phyloP scores from a whole-genome alignment of 2,888 invertebrate genomes.

The Deilephila porcellus region DNA sequence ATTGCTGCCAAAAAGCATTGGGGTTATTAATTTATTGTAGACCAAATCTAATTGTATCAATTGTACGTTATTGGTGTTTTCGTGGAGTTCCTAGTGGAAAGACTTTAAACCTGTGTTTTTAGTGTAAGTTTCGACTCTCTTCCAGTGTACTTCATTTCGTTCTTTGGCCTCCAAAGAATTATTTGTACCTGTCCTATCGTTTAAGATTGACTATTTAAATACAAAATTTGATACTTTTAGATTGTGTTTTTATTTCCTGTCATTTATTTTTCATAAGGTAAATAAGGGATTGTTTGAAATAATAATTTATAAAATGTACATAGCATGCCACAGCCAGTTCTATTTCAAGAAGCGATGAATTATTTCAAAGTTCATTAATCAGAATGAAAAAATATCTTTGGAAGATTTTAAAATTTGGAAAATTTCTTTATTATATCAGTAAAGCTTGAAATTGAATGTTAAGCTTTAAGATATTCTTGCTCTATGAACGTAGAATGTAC shows the following conservation, averaged over 20 bases:
- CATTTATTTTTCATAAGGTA: too few relatives aligned
- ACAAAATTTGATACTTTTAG: constrained; percentile 5
- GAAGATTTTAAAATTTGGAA: too few relatives aligned
- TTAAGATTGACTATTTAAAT: constrained; percentile 28
- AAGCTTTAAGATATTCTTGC: too few relatives aligned
- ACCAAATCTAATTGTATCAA: not conserved
- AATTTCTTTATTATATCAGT: too few relatives aligned
- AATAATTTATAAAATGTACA: too few relatives aligned
- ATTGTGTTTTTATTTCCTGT: constrained; percentile 6
- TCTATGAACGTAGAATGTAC: too few relatives aligned
- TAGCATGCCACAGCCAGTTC: too few relatives aligned
- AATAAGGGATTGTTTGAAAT: too few relatives aligned
- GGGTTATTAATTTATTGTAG: not conserved
- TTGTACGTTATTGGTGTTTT: not conserved
- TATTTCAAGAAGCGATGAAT: too few relatives aligned
- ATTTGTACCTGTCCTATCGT: constrained; percentile 40
- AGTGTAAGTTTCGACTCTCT: constrained; percentile 1
- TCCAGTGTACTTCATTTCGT: constrained; percentile 28
- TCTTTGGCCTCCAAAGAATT: constrained; percentile 39
- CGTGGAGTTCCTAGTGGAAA: not conserved
- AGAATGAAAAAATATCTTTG: too few relatives aligned
- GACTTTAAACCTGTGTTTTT: constrained; percentile 10
- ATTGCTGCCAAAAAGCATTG: not conserved
- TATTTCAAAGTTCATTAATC: too few relatives aligned
- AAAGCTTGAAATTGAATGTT: too few relatives aligned